Conservation (phyloP, 2,113 vertebrate genomes). For the Trematocara zebra region DNA sequence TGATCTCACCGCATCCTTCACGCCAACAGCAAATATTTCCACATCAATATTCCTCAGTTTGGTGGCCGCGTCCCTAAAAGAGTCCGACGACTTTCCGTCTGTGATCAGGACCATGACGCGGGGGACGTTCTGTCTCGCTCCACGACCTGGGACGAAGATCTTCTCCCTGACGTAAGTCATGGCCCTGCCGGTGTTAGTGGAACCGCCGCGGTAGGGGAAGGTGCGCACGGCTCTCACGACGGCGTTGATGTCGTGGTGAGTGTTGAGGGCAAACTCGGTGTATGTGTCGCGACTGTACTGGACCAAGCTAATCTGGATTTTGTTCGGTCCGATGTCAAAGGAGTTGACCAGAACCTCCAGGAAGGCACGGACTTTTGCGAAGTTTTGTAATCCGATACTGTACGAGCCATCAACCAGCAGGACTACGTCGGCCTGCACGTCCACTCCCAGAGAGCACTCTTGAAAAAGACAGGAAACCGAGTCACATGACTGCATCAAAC, state of each 20-base stretch:
- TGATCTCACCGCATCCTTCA: slow-evolving; percentile 92
- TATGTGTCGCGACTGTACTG: slow-evolving; percentile 96
- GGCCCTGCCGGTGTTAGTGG: slow-evolving; percentile 98
- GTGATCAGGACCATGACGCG: slow-evolving; percentile 99
- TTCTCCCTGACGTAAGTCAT: slow-evolving; percentile 96
- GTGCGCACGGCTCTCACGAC: slow-evolving; percentile 89
- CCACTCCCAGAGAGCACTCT: slow-evolving; percentile 97
- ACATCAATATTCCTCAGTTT: slow-evolving; percentile 88
- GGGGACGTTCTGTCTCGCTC: slow-evolving; percentile 87
- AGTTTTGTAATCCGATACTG: slow-evolving; percentile 96
- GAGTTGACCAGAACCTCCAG: slow-evolving; percentile 93
- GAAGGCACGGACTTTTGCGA: slow-evolving; percentile 97
- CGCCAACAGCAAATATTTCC: slow-evolving; percentile 97
- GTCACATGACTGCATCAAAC: background rate
- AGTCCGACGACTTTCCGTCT: slow-evolving; percentile 96
- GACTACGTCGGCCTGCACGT: slow-evolving; percentile 96
- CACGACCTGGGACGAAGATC: slow-evolving; percentile 82
- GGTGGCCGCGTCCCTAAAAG: slow-evolving; percentile 89
- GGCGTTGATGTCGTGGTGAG: slow-evolving; percentile 82
- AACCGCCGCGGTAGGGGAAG: slow-evolving; percentile 96
- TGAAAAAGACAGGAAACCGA: slow-evolving; percentile 53
- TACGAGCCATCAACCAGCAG: slow-evolving; percentile 97
- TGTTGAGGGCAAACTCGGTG: slow-evolving; percentile 93
- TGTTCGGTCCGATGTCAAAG: slow-evolving; percentile 87
- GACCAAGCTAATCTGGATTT: slow-evolving; percentile 95